Evolutionary conservation across 2,797 vertebrate species (phyloP).

Genomic region (Xiphophorus birchmanni): DNA sequence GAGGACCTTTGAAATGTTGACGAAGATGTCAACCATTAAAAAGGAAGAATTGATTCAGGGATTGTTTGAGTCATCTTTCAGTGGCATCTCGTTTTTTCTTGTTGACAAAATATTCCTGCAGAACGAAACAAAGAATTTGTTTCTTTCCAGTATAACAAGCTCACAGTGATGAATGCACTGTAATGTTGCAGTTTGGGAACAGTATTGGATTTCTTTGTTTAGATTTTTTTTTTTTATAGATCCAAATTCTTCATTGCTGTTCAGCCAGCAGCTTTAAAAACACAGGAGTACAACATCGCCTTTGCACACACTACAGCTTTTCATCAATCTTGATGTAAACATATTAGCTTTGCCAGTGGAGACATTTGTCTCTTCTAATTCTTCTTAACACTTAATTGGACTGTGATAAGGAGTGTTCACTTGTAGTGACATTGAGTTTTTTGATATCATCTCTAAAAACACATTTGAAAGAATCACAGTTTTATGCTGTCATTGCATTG

Average conservation of each 20-base stretch:
- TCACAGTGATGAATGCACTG: slow-evolving; percentile 4
- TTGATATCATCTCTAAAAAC: neutral
- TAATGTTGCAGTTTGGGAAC: neutral
- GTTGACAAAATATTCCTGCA: slow-evolving; percentile 27
- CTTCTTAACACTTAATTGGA: neutral
- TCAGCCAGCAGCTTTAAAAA: neutral
- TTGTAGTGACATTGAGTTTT: neutral
- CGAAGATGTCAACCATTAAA: slow-evolving; percentile 37
- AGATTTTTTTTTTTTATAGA: neutral
- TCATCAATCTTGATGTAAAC: neutral
- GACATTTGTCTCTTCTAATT: neutral
- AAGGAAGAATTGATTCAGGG: slow-evolving; percentile 35
- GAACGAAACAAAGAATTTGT: slow-evolving; percentile 20
- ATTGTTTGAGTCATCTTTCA: slow-evolving; percentile 39
- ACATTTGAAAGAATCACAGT: neutral
- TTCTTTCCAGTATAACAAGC: slow-evolving; percentile 26
- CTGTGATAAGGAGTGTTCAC: neutral
- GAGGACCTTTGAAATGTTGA: slow-evolving; percentile 62
- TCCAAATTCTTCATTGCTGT: neutral
- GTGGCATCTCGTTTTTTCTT: slow-evolving; percentile 47
- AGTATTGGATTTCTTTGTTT: slow-evolving; percentile 16
- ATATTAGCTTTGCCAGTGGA: neutral
- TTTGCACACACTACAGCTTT: neutral
- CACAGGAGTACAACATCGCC: neutral
- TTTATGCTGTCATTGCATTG: neutral